Percentiles rank a stretch among this genome's conserved stretches.
These are phyloP conservation scores for Parthenolecanium corni DNA, from an alignment of 2,888 invertebrate species.

Conservation along the genomic window DNA sequence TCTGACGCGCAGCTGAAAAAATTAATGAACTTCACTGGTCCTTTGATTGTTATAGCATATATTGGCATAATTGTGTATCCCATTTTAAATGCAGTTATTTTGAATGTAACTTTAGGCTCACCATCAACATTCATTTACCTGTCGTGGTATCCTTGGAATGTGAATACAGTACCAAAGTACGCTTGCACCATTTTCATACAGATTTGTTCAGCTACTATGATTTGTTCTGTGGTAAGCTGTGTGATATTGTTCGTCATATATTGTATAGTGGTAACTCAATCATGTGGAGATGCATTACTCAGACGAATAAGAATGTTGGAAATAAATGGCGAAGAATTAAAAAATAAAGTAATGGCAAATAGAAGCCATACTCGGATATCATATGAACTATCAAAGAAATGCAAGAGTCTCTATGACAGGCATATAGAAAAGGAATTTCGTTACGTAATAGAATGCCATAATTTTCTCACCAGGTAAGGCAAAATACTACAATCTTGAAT, in stretches of 20 bases:
- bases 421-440: too few species aligned
- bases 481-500: too few species aligned
- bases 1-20: background rate
- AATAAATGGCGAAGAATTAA: too few species aligned
- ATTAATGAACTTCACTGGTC: background rate
- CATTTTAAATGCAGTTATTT: slow-evolving; percentile 1
- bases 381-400: too few species aligned
- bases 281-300: background rate
- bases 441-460: too few species aligned
- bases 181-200: background rate
- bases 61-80: slow-evolving; percentile 2
- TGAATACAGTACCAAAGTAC: slow-evolving; percentile 1
- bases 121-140: slow-evolving; percentile 6
- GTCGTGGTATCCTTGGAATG: slow-evolving; percentile 5
- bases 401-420: too few species aligned
- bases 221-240: background rate
- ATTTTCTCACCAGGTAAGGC: too few species aligned
- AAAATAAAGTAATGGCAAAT: too few species aligned
- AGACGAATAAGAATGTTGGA: background rate
- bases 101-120: background rate
- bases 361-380: too few species aligned
- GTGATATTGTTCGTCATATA: slow-evolving; percentile 7
- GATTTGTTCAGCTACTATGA: background rate
- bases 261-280: background rate
- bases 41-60: background rate